Percentiles rank a stretch among this genome's conserved stretches.
Conservation (phyloP, 2,113 vertebrate species). For the Equus quagga region DNA sequence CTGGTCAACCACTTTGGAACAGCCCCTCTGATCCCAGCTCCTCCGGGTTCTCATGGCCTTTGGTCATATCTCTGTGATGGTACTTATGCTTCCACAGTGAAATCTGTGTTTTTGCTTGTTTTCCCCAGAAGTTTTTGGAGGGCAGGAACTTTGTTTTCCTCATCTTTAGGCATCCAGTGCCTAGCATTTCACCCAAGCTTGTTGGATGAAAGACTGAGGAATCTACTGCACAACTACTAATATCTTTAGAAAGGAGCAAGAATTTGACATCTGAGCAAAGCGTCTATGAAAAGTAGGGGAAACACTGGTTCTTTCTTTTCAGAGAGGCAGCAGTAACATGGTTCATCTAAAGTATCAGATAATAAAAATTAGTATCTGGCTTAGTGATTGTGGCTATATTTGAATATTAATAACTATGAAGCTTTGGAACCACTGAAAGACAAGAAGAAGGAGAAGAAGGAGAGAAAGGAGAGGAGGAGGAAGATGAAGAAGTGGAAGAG, state of each 20-base stretch:
- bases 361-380: not conserved
- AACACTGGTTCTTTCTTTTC: not conserved
- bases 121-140: not conserved
- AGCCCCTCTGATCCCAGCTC: rapidly evolving
- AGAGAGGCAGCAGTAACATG: not conserved
- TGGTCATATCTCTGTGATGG: not conserved
- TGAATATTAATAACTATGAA: not conserved
- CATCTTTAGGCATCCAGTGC: not conserved
- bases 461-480: not conserved
- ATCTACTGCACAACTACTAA: not conserved
- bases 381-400: not conserved
- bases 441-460: not conserved
- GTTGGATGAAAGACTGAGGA: not conserved
- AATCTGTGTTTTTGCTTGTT: not conserved
- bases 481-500: too few relatives aligned
- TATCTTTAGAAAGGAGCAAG: not conserved
- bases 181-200: not conserved
- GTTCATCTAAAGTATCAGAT: not conserved
- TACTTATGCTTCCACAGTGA: not conserved
- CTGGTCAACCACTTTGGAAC: not conserved
- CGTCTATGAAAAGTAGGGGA: not conserved
- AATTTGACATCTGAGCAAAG: not conserved
- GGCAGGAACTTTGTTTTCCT: not conserved
- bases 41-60: not conserved
- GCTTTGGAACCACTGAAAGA: not conserved